Conservation (phyloP, 2,113 vertebrate genomes). For the Carettochelys insculpta region DNA sequence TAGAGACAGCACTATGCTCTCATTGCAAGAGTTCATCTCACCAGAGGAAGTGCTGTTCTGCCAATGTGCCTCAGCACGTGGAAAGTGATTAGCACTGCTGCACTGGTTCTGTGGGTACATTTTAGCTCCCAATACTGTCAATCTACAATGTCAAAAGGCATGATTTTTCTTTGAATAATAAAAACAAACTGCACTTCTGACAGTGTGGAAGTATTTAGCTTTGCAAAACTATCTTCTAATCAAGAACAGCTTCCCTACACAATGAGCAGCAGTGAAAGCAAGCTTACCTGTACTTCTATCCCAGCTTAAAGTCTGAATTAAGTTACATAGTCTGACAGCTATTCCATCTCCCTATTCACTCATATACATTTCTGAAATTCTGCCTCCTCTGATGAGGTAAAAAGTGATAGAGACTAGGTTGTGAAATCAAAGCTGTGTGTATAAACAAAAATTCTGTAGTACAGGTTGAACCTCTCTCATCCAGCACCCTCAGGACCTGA, state of each 20-base stretch:
- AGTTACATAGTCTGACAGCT: not conserved
- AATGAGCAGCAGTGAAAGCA: not conserved
- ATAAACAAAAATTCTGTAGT: not conserved
- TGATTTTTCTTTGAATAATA: not conserved
- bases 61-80: not conserved
- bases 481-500: too few relatives aligned
- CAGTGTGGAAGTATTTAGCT: not conserved
- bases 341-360: not conserved
- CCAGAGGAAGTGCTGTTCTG: not conserved
- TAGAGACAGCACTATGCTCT: not conserved
- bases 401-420: not conserved
- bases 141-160: not conserved
- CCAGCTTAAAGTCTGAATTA: not conserved
- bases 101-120: not conserved
- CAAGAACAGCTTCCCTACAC: not conserved
- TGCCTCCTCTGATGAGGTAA: not conserved
- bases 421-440: not conserved
- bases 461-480: too few relatives aligned
- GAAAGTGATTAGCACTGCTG: not conserved
- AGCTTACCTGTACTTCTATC: not conserved
- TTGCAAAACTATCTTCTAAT: constrained; percentile 1
- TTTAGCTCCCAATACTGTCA: not conserved
- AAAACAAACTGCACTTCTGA: not conserved
- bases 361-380: not conserved
- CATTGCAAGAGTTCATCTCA: not conserved